A percentile compares a stretch with the other conserved stretches of the same genome.
Evolutionary conservation across 2,888 invertebrate genomes (phyloP).

Genomic region (Erannis defoliaria): DNA sequence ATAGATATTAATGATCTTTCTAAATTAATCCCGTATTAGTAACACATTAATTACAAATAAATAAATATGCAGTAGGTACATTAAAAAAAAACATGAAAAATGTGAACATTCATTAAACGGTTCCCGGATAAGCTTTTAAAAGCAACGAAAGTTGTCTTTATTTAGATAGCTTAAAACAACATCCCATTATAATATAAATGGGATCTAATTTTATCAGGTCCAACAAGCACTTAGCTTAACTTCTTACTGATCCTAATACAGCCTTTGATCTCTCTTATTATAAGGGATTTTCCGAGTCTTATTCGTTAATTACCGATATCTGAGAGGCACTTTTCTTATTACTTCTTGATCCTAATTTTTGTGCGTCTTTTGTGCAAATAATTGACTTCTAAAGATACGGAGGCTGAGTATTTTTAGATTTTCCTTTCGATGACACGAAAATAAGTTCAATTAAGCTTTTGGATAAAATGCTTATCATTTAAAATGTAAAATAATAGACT

Average conservation of each 20-base stretch:
- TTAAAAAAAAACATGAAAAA: neutral
- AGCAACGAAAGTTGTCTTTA: slow-evolving; percentile 2
- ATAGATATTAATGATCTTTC: no score
- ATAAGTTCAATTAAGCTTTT: slow-evolving; percentile 2
- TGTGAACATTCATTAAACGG: neutral
- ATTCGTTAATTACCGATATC: slow-evolving; percentile 33
- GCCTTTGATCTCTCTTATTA: slow-evolving; percentile 40
- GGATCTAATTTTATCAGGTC: slow-evolving; percentile 12
- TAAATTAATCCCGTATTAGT: no score
- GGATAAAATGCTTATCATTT: no score
- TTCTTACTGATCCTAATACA: slow-evolving; percentile 24
- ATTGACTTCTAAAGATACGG: slow-evolving; percentile 11
- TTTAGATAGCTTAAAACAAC: slow-evolving; percentile 4
- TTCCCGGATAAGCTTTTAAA: neutral
- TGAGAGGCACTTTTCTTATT: slow-evolving; percentile 25
- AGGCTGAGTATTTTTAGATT: slow-evolving; percentile 4
- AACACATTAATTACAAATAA: no score
- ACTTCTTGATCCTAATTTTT: slow-evolving; percentile 18
- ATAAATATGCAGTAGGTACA: no score
- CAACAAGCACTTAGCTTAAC: slow-evolving; percentile 10
- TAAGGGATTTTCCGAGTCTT: slow-evolving; percentile 25
- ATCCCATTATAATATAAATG: slow-evolving; percentile 12
- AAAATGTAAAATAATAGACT: no score
- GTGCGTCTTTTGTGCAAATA: slow-evolving; percentile 16
- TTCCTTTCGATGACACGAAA: slow-evolving; percentile 3